These are phyloP conservation scores for Leucophora obtusa DNA, from an alignment of 2,888 invertebrate genomes.

Conservation along the genomic window DNA sequence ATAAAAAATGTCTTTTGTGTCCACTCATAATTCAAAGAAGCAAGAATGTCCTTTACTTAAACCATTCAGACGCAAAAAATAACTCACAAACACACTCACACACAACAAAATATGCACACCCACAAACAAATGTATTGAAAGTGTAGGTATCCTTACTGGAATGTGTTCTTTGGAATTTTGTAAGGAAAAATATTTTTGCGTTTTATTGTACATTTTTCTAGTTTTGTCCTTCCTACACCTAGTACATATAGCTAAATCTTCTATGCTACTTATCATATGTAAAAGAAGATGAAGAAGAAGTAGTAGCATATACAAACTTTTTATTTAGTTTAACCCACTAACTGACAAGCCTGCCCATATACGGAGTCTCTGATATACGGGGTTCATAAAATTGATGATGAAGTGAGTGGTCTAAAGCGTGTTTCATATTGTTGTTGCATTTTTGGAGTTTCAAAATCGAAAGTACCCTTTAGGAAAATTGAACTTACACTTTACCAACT, in stretches of 20 bases:
- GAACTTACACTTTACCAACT: too few relatives aligned
- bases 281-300: neutral
- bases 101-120: neutral
- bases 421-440: too few relatives aligned
- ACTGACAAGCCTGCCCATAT: too few relatives aligned
- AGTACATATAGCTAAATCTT: slow-evolving; percentile 2
- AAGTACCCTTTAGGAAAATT: too few relatives aligned
- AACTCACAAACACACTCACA: neutral
- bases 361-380: too few relatives aligned
- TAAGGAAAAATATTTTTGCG: slow-evolving; percentile 28
- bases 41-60: slow-evolving; percentile 40
- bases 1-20: slow-evolving; percentile 55
- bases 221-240: slow-evolving; percentile 7
- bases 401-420: too few relatives aligned
- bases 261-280: neutral
- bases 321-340: too few relatives aligned
- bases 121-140: slow-evolving; percentile 4
- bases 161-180: slow-evolving; percentile 37
- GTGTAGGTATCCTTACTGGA: slow-evolving; percentile 15
- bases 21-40: slow-evolving; percentile 47
- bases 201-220: slow-evolving; percentile 21
- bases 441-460: too few relatives aligned
- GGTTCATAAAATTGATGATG: too few relatives aligned
- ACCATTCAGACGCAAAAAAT: slow-evolving; percentile 26
- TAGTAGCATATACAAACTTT: neutral